Evolutionary conservation across 2,888 invertebrate genomes (phyloP), one percentile per base, ranked within the genome.

Genomic region (Coelinius sp.): DNA sequence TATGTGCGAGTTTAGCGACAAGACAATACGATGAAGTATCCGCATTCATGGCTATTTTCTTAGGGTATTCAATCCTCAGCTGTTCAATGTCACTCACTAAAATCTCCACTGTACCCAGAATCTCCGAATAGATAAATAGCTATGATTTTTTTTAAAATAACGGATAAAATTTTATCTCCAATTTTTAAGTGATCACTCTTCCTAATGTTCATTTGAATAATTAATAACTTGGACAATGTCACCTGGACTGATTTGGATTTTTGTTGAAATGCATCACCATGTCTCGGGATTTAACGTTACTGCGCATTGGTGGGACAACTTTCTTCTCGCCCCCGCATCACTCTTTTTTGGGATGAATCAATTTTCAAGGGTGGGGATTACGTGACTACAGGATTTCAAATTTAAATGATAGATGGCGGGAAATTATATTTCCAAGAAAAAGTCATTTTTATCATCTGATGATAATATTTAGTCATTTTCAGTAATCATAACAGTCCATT

Each of bases 1-100:
- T 46, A 25, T 80, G 78, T 0, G 92, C 90, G 2, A 92, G 12
- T 5, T 31, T 68, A 27, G 68, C 75, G 20, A 53, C 77, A n/a
- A 83, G 64, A 67, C 70, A 17, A 8, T 74, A 63, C 70, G 73
- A 41, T 20, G 35, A n/a, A 38, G 70, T 52, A 20, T 70, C 72
- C 24, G 52, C 53, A n/a, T 59, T 74, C 53, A 56, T 63, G 63
- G 27, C 38, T 63, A 64, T 38, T 31, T 49, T 31, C 35, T 59
- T 17, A 59, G 35, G n/a, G 59, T 35, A 14, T 17, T 12, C n/a
- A 49, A 49, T 49, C 31, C 56, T 56, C 59, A 59, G 27, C 17
- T 59, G 31, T 14, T 25, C 59, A 35, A 59, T 31, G 59, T 59
- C 35, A 31, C 35, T 31, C 59, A 31, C 31, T 35, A 14, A 0